Percentiles rank a stretch among this genome's conserved stretches.
These are phyloP conservation scores for Agrenia bidenticulata DNA, from an alignment of 2,888 invertebrate species.

Conservation along the genomic window DNA sequence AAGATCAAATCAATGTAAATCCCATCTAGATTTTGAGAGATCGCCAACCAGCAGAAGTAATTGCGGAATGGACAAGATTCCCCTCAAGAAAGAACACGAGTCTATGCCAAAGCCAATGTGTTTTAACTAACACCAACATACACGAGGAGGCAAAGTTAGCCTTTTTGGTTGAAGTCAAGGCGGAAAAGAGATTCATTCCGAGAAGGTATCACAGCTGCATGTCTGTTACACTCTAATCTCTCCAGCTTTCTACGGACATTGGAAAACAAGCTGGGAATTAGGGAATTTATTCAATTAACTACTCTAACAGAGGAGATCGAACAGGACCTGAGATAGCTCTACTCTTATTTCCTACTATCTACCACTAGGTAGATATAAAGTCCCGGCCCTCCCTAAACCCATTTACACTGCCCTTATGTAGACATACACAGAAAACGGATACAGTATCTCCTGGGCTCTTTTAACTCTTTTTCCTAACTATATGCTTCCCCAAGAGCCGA, in stretches of 20 bases:
- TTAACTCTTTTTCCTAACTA: conserved; percentile 12
- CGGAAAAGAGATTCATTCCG: conserved; percentile 22
- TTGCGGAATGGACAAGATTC: conserved; percentile 31
- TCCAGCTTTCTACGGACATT: conserved; percentile 51
- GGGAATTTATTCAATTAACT: conserved; percentile 54
- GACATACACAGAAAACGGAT: neutral
- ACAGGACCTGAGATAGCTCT: conserved; percentile 14
- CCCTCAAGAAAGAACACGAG: conserved; percentile 25
- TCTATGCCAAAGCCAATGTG: conserved; percentile 21
- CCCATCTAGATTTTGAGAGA: conserved; percentile 42
- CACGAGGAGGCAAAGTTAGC: neutral
- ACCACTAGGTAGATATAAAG: neutral
- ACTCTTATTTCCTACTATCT: conserved; percentile 12
- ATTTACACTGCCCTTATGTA: neutral
- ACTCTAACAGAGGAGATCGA: conserved; percentile 45
- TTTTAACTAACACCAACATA: conserved; percentile 11
- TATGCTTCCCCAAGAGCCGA: conserved; percentile 33
- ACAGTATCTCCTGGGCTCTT: neutral
- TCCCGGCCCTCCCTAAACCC: conserved; percentile 1
- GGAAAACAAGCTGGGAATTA: conserved; percentile 53
- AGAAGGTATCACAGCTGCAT: conserved; percentile 50
- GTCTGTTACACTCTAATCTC: conserved; percentile 51
- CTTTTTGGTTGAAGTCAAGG: neutral
- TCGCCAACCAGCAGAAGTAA: conserved; percentile 7
- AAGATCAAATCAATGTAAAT: conserved; percentile 42